These are phyloP conservation scores for Calypte anna DNA, from an alignment of 2,113 vertebrate species.

Conservation along the genomic window DNA sequence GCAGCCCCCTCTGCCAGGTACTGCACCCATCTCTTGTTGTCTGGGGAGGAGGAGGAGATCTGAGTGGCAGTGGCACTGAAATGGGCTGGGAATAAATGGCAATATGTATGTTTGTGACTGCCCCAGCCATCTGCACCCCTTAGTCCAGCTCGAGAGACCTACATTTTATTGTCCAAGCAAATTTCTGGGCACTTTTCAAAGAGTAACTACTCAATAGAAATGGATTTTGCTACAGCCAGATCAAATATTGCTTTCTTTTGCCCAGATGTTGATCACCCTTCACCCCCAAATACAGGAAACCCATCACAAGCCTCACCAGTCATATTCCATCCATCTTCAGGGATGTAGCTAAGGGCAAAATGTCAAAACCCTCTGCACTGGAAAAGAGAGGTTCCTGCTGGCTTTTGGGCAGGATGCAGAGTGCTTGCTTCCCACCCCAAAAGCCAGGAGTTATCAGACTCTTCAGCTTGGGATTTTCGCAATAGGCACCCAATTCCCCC, in stretches of 20 bases:
- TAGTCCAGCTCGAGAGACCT: background rate
- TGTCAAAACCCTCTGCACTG: background rate
- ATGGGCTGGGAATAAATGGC: background rate
- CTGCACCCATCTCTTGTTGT: background rate
- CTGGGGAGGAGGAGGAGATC: background rate
- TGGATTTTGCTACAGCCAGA: rapidly evolving
- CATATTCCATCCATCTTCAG: background rate
- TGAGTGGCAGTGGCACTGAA: background rate
- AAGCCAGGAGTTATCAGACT: slow-evolving; percentile 16
- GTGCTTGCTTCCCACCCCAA: background rate
- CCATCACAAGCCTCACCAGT: background rate
- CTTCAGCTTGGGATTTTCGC: background rate
- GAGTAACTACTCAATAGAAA: background rate
- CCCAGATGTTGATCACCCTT: background rate
- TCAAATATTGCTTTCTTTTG: background rate
- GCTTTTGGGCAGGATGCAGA: background rate
- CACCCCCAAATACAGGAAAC: background rate
- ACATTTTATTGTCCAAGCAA: background rate
- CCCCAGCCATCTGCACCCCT: background rate
- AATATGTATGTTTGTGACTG: background rate
- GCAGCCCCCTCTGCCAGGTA: background rate
- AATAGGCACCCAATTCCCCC: slow-evolving; percentile 2
- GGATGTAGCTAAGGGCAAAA: background rate
- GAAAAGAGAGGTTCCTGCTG: background rate
- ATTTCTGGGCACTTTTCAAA: background rate